These are phyloP conservation scores for Salmo trutta DNA, from an alignment of 2,797 vertebrate species.

Conservation along the genomic window DNA sequence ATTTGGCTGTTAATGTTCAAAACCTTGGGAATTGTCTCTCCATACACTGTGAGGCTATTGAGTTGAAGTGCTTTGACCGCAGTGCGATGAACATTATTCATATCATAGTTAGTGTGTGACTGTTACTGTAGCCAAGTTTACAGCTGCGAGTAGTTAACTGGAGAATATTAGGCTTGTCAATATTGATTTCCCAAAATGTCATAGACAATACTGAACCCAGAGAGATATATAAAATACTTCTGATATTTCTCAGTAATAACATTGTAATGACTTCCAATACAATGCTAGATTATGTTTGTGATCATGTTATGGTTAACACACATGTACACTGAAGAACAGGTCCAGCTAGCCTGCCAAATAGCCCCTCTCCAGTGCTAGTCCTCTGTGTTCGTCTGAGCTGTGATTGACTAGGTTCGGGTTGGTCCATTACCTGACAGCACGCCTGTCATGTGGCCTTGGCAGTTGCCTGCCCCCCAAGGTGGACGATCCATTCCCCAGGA, in stretches of 20 bases:
- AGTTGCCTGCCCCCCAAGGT: conserved; percentile 34
- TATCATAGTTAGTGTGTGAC: background rate
- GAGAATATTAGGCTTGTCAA: background rate
- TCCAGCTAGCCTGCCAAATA: conserved; percentile 40
- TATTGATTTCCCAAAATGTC: too few species aligned
- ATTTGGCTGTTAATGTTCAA: conserved; percentile 28
- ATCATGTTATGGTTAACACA: conserved; percentile 7
- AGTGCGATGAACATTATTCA: conserved; percentile 10
- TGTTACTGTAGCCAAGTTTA: background rate
- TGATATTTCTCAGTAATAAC: background rate
- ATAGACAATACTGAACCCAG: background rate
- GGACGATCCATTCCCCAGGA: conserved; percentile 43
- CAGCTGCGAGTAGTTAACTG: background rate
- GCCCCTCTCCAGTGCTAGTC: conserved; percentile 35
- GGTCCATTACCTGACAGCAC: conserved; percentile 16
- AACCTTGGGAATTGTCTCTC: conserved; percentile 16
- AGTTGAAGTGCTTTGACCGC: background rate
- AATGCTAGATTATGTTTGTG: background rate
- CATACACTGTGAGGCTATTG: background rate
- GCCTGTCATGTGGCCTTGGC: conserved; percentile 28
- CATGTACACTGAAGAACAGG: conserved; percentile 41
- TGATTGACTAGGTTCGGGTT: conserved; percentile 46
- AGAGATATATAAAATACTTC: background rate
- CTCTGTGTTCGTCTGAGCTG: conserved; percentile 33
- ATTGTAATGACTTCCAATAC: background rate